Evolutionary conservation across 2,888 invertebrate species (phyloP), one percentile per base, ranked within the genome.

Genomic region (Caenorhabditis sinica): DNA sequence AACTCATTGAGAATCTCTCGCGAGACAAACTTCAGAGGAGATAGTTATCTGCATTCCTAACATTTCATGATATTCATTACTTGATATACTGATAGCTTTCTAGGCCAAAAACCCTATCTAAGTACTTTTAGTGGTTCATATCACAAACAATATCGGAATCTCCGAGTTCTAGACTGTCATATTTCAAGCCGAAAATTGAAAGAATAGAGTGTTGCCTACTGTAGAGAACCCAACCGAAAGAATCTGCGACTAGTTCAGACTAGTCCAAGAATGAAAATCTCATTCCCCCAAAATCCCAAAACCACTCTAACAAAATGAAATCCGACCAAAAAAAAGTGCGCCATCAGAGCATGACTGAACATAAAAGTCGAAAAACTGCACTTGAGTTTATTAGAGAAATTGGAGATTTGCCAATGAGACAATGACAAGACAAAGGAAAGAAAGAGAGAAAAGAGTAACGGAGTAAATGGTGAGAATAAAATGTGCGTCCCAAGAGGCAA

Each of bases 401-500:
- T 61, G 51, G 53, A 25, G 40, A 40, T 40, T 40, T 40, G 40
- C 13, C 13, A 40, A 40, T n/a, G n/a, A n/a, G n/a, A n/a, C n/a
- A 40, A 40, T 63, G 17, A 28, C 1, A 17, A 23, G 28, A 17
- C 30, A 13, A 30, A 51, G 30, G 23, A 15, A 20, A 36, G 20
- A 36, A 51, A 74, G 51, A 63, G 20, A 28, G 40, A n/a, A 58
- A 30, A 72, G 33, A 60, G 43, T 45, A 53, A 30, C 11, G 49
- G 20, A 56, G 71, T 49, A 49, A 49, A 49, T 58, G 30, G 25
- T 33, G 20, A 43, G n/a, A 49, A 28, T 33, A 58, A 33, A 25
- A 56, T 51, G 36, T 58, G 33, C 25, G 45, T 77, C 77, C 77
- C 77, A 77, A 43, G 77, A 77, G 77, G 69, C 45, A 68, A 49